Evolutionary conservation across 2,797 vertebrate species (phyloP).

Genomic region (Oreochromis mossambicus): DNA sequence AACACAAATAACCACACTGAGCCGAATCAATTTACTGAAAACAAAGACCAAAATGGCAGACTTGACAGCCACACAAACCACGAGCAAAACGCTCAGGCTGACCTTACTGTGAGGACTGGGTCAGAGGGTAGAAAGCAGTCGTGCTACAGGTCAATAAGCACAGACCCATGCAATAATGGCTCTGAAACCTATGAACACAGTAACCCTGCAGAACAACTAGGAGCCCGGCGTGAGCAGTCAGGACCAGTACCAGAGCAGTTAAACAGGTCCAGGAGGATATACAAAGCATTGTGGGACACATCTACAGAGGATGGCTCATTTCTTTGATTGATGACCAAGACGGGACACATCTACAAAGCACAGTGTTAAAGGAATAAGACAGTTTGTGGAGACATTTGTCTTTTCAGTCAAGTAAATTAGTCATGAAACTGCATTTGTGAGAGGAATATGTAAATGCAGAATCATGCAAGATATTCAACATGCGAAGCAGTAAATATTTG

Average conservation of each 20-base stretch:
- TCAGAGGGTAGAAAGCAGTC: constrained; percentile 1
- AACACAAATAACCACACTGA: not conserved
- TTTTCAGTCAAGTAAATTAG: not conserved
- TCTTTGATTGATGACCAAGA: constrained; percentile 30
- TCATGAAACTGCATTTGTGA: not conserved
- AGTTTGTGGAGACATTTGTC: not conserved
- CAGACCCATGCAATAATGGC: not conserved
- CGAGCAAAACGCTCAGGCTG: not conserved
- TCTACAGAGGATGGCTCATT: constrained; percentile 52
- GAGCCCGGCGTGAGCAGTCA: not conserved
- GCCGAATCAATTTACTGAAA: not conserved
- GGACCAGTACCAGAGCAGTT: not conserved
- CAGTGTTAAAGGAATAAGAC: not conserved
- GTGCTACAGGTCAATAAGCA: not conserved
- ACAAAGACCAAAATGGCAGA: not conserved
- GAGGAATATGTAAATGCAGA: not conserved
- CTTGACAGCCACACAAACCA: not conserved
- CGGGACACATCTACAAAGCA: not conserved
- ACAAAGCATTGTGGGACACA: constrained; percentile 56
- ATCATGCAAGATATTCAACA: not conserved
- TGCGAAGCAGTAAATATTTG: not conserved
- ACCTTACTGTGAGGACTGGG: not conserved
- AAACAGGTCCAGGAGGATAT: constrained; percentile 7
- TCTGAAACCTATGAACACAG: constrained; percentile 1
- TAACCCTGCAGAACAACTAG: not conserved